phyloP scores from a whole-genome alignment of 2,113 vertebrate species.

The Ifrita kowaldi region DNA sequence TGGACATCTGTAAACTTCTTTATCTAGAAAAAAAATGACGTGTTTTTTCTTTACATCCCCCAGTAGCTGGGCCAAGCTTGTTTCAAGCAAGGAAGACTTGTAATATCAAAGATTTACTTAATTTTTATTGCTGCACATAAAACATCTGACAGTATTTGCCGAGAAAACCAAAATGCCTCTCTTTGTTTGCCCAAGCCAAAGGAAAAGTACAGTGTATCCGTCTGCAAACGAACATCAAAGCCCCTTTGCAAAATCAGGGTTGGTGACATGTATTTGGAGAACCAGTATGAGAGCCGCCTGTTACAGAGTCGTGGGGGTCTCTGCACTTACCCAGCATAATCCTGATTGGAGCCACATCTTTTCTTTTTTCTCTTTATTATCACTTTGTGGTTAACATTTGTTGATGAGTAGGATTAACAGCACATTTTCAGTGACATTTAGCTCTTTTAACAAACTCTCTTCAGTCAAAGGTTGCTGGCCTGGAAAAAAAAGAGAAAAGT shows the following conservation, averaged over 20 bases:
- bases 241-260: constrained; percentile 35
- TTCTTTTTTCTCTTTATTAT: constrained; percentile 67
- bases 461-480: constrained; percentile 65
- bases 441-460: constrained; percentile 62
- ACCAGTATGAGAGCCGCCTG: constrained; percentile 81
- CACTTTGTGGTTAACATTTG: constrained; percentile 55
- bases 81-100: neutral
- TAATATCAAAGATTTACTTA: constrained; percentile 60
- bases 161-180: constrained; percentile 70
- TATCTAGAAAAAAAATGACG: neutral
- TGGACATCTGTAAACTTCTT: constrained; percentile 11
- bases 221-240: constrained; percentile 86
- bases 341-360: constrained; percentile 48
- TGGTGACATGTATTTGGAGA: constrained; percentile 84
- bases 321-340: constrained; percentile 29
- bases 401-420: constrained; percentile 64
- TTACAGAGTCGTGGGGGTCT: constrained; percentile 43
- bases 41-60: neutral
- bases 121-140: constrained; percentile 65
- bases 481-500: constrained; percentile 49
- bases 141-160: constrained; percentile 71
- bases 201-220: constrained; percentile 73
- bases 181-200: constrained; percentile 79
- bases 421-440: constrained; percentile 61
- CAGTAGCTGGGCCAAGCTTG: constrained; percentile 27